phyloP scores from a whole-genome alignment of 2,888 invertebrate species.

The Apantesis nais region DNA sequence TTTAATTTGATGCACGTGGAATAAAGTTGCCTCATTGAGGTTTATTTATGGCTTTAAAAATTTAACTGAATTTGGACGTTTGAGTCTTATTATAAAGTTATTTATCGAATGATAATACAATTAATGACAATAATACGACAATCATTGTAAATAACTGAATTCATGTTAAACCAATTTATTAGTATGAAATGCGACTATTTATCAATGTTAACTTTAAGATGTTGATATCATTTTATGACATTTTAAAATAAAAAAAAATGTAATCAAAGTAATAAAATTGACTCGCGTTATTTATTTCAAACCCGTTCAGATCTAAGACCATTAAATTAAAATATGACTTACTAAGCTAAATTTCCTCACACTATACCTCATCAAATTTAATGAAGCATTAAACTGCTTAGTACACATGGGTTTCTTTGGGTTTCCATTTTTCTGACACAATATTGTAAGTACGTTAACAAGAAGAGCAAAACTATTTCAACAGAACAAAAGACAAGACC shows the following conservation, averaged over 20 bases:
- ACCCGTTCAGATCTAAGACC: not conserved
- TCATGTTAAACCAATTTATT: slow-evolving; percentile 69
- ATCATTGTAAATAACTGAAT: slow-evolving; percentile 71
- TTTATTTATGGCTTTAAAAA: slow-evolving; percentile 22
- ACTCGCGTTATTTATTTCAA: slow-evolving; percentile 38
- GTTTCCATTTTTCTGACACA: not conserved
- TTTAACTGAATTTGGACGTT: slow-evolving; percentile 24
- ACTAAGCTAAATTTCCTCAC: not conserved
- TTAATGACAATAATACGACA: slow-evolving; percentile 75
- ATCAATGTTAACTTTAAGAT: slow-evolving; percentile 84
- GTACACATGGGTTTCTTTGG: not conserved
- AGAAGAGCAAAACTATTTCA: not conserved
- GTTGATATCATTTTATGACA: slow-evolving; percentile 85
- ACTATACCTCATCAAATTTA: not conserved
- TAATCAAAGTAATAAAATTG: slow-evolving; percentile 60
- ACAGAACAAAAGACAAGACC: not conserved
- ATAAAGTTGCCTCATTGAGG: slow-evolving; percentile 16
- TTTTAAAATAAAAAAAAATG: slow-evolving; percentile 82
- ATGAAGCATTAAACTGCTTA: not conserved
- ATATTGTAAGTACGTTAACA: not conserved
- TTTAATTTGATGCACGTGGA: slow-evolving; percentile 23
- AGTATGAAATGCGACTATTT: slow-evolving; percentile 67
- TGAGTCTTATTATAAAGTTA: slow-evolving; percentile 25
- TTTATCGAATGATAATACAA: slow-evolving; percentile 33
- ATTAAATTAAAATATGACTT: not conserved